Evolutionary conservation across 2,888 invertebrate species (phyloP).

Genomic region (Xestia c-nigrum): DNA sequence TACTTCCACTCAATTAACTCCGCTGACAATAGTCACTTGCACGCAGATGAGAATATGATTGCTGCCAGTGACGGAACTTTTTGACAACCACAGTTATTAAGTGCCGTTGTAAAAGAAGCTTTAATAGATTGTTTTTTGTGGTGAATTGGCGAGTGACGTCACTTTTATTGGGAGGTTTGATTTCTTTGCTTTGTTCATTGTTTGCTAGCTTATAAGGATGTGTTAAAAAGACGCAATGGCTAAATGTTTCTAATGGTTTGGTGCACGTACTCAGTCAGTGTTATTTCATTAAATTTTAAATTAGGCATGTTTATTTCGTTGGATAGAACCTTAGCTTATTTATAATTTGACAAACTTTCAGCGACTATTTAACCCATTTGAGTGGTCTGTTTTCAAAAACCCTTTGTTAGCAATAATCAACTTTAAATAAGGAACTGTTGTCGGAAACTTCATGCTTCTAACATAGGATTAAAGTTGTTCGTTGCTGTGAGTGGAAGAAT

Average conservation of each 20-base stretch:
- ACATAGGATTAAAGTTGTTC: no score
- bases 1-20: slow-evolving; percentile 62
- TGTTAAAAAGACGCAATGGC: not conserved
- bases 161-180: not conserved
- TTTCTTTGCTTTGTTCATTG: not conserved
- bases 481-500: no score
- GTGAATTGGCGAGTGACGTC: slow-evolving; percentile 22
- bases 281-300: no score
- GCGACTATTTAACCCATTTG: no score
- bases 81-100: slow-evolving; percentile 40
- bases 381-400: no score
- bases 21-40: slow-evolving; percentile 51
- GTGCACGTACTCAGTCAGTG: no score
- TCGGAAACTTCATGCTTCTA: no score
- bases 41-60: slow-evolving; percentile 63
- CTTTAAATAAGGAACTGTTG: no score
- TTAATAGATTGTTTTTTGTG: slow-evolving; percentile 11
- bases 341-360: no score
- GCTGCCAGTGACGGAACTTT: slow-evolving; percentile 40
- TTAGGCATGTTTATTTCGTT: no score
- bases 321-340: no score
- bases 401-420: no score
- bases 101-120: slow-evolving; percentile 36
- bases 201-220: not conserved
- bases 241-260: not conserved